Base-by-base conservation (phyloP, 2,888 invertebrate species). In the Xylota sylvarum region DNA sequence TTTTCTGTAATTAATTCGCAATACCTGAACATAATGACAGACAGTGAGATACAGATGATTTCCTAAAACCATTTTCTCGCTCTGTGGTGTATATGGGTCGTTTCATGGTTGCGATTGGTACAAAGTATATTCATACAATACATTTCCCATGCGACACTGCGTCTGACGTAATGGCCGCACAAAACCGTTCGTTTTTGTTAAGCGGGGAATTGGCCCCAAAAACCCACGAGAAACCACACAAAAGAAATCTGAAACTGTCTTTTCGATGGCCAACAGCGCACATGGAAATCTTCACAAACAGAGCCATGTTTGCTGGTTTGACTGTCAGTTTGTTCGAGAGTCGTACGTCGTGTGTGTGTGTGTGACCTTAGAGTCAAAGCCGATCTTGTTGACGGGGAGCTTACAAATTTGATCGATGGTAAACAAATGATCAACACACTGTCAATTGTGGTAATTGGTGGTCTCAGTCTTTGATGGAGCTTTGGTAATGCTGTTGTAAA, bases 361-460 rank as follows among this genome's bases (percentile, higher is more conserved):
- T 55, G 52, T 55, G 67, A 67, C 67, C 67, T 67, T 67, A 67
- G 27, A 27, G 67, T n/a, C 67, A 67, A 55, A 67, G 67, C 67
- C 67, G 67, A 52, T 67, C 67, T 67, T 52, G 67, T 67, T 50
- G 23, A 23, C 23, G 40, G 52, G 37, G 23, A 40, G 52, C 67
- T 67, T 55, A 60, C 40, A 19, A 60, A 60, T 40, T 40, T 40
- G 37, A 60, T 67, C 27, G 67, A 55, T 67, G 52, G 67, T 67
- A 67, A 67, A 67, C 67, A 67, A 67, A 67, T 27, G 52, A 40
- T 67, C 52, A 23, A 50, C 50, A 48, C 48, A n/a, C 65, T 9
- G 50, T 67, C 52, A 40, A 67, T 55, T 27, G 67, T 67, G 52
- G 67, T 52, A 55, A 67, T 50, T 67, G 50, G n/a, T 52, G 65